Base-by-base conservation (phyloP, 2,797 vertebrate genomes). In the Eospalax fontanierii region DNA sequence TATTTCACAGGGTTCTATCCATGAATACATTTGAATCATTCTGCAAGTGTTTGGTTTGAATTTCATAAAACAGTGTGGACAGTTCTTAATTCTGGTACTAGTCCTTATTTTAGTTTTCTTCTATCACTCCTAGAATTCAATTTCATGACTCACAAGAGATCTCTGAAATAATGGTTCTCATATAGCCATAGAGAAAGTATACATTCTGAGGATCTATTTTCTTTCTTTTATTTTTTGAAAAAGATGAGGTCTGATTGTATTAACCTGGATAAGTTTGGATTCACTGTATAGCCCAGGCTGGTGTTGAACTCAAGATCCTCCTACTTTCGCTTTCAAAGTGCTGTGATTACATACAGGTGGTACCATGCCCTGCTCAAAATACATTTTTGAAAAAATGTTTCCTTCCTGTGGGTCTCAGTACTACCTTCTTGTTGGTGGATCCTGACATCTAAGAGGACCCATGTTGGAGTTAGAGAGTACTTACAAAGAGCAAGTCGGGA, bases 61-160 rank as follows among this genome's bases (percentile, higher is more conserved):
- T 88, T 86, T 85, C 24, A 75, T 65, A 4, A 8, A 0, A 46
- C 70, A 68, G 18, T 73, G 22, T 70, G 3, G 14, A 75, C 61
- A 80, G 65, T 75, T 87, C 24, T 89, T 80, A 11, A 93, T 80
- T 91, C 54, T 61, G 73, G 14, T 74, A 66, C 16, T 54, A 59
- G 30, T 54, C 40, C n/a, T 87, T 87, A 83, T 79, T 93, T 95
- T 82, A 91, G 71, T 12, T 91, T 93, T 83, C 61, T 89, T 96
- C 89, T 93, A 57, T 78, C 0, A 90, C 28, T 87, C 71, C 86
- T 43, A 4, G 50, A 94, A 87, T 66, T 33, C 24, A 75, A 2
- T 22, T 66, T 91, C 22, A 68, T 89, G 24, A 73, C 57, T 81
- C 57, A 82, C 59, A 86, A 63, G 28, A 83, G 68, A 70, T 85